phyloP scores from a whole-genome alignment of 1,140 invertebrate genomes.

The Hypsibius dujardini region DNA sequence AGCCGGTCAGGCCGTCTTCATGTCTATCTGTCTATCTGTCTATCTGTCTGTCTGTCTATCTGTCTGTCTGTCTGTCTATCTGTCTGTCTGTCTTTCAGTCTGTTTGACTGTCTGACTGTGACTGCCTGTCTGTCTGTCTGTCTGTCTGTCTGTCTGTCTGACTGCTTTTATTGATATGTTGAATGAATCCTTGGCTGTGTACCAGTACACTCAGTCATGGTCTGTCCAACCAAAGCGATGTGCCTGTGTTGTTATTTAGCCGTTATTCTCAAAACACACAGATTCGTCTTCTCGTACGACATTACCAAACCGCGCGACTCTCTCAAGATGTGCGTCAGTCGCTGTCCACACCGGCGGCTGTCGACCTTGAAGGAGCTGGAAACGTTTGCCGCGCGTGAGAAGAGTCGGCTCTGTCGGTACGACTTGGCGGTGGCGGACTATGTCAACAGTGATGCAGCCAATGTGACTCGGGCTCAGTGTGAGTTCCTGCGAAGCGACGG shows the following conservation, averaged over 20 bases:
- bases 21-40: too few species aligned
- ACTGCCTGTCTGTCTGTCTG: too few species aligned
- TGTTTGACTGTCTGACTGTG: too few species aligned
- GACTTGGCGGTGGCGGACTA: constrained; percentile 37
- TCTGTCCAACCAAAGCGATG: too few species aligned
- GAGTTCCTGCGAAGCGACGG: constrained; percentile 17
- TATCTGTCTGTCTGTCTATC: too few species aligned
- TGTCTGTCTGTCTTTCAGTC: too few species aligned
- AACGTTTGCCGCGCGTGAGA: constrained; percentile 51
- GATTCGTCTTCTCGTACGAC: constrained; percentile 66
- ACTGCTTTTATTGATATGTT: too few species aligned
- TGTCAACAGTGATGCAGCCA: constrained; percentile 15
- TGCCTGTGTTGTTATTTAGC: too few species aligned
- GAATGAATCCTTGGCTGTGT: too few species aligned
- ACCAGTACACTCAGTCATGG: too few species aligned
- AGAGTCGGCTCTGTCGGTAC: constrained; percentile 51
- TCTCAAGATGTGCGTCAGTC: constrained; percentile 68
- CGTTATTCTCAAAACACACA: constrained; percentile 25
- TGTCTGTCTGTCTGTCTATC: too few species aligned
- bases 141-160: constrained; percentile 24
- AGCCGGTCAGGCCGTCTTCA: neutral
- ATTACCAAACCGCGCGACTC: constrained; percentile 52
- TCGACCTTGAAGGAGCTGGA: constrained; percentile 46
- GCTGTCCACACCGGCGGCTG: constrained; percentile 55
- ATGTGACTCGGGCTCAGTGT: constrained; percentile 20